phyloP scores from a whole-genome alignment of 2,888 invertebrate genomes.

The Panzeria rudis region DNA sequence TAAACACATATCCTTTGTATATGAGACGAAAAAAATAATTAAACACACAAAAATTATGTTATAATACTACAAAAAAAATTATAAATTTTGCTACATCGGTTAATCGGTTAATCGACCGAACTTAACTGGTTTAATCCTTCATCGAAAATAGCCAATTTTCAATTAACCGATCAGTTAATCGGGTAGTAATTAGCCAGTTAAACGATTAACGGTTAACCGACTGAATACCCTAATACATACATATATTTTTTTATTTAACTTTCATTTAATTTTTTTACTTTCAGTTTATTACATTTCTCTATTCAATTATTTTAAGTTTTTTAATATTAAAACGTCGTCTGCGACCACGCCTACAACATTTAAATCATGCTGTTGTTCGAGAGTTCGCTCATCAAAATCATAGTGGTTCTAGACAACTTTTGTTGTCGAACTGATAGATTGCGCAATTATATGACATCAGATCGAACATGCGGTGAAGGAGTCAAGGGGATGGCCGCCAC shows the following conservation, averaged over 20 bases:
- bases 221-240: too few species aligned
- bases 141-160: too few species aligned
- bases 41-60: too few species aligned
- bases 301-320: constrained; percentile 64
- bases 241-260: not conserved
- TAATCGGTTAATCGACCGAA: too few species aligned
- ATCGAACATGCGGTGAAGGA: constrained; percentile 49
- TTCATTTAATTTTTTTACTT: constrained; percentile 36
- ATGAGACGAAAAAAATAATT: too few species aligned
- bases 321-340: constrained; percentile 64
- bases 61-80: too few species aligned
- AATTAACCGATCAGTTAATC: too few species aligned
- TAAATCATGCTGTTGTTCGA: constrained; percentile 41
- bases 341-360: constrained; percentile 61
- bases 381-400: constrained; percentile 74
- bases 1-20: too few species aligned
- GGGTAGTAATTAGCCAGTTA: too few species aligned
- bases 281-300: constrained; percentile 65
- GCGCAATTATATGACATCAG: constrained; percentile 29
- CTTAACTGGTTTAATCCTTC: too few species aligned
- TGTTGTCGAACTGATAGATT: constrained; percentile 70
- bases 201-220: too few species aligned
- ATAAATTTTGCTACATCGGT: too few species aligned
- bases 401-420: constrained; percentile 75
- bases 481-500: constrained; percentile 50